Evolutionary conservation across 2,113 vertebrate species (phyloP).

Genomic region (Hypocryptadius cinnamomeus): DNA sequence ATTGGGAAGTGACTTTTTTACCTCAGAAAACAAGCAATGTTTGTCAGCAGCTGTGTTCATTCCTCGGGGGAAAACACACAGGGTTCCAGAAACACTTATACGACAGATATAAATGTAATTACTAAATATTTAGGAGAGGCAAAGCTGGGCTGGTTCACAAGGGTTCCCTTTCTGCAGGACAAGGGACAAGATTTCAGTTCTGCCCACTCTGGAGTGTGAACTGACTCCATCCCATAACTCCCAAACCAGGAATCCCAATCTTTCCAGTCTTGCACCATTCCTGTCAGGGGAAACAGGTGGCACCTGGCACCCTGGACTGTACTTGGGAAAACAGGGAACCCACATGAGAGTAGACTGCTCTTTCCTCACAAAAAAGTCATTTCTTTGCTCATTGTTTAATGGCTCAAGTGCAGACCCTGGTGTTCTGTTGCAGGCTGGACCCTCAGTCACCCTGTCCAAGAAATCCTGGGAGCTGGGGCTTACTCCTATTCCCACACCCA

Average conservation of each 20-base stretch:
- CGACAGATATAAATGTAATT: not conserved
- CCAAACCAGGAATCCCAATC: not conserved
- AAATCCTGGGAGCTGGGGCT: not conserved
- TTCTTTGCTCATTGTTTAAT: not conserved
- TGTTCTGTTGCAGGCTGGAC: not conserved
- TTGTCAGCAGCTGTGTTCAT: not conserved
- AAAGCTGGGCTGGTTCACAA: not conserved
- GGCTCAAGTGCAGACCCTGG: not conserved
- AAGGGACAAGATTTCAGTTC: not conserved
- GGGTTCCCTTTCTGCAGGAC: not conserved
- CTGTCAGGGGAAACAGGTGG: not conserved
- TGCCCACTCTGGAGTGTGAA: not conserved
- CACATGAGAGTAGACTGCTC: not conserved
- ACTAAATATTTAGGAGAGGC: not conserved
- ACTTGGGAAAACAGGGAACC: not conserved
- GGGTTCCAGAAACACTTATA: not conserved
- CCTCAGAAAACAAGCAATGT: not conserved
- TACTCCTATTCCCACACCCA: not conserved
- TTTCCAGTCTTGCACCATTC: not conserved
- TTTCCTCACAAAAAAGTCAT: not conserved
- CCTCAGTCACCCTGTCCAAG: not conserved
- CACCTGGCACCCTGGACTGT: not conserved
- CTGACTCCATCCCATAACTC: not conserved
- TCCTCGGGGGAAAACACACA: not conserved
- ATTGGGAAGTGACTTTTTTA: constrained; percentile 5